phyloP scores from a whole-genome alignment of 2,797 vertebrate genomes.

The Tapirus indicus region DNA sequence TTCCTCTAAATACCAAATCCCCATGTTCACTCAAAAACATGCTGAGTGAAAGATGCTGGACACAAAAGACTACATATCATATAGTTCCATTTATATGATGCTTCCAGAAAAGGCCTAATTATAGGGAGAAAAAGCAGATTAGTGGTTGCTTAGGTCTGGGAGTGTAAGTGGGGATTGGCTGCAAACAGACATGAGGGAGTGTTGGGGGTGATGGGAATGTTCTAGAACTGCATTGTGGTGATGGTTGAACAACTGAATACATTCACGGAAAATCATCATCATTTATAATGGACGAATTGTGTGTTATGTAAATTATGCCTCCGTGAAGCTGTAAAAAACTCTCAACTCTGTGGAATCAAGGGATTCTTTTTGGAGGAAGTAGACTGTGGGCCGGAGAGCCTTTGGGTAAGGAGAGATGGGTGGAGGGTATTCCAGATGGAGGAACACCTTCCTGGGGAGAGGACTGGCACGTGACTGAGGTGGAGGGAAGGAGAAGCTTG shows the following conservation, averaged over 20 bases:
- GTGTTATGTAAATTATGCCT: not conserved
- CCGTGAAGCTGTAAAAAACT: not conserved
- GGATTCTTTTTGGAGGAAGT: not conserved
- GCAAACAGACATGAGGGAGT: not conserved
- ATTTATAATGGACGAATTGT: not conserved
- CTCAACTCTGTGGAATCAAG: not conserved
- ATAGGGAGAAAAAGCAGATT: not conserved
- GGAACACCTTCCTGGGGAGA: no score
- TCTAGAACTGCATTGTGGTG: not conserved
- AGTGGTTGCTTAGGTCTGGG: not conserved
- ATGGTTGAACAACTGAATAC: no score
- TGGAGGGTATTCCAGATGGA: not conserved
- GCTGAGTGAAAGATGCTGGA: constrained; percentile 34
- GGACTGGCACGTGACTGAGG: not conserved
- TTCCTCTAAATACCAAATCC: constrained; percentile 55
- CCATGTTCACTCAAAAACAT: constrained; percentile 13
- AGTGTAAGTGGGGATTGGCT: not conserved
- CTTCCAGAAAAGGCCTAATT: constrained; percentile 61
- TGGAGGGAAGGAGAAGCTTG: not conserved
- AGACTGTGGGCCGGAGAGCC: not conserved
- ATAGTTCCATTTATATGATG: not conserved
- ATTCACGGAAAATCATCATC: not conserved
- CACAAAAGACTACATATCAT: not conserved
- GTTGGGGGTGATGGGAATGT: not conserved
- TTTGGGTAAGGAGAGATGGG: not conserved